Conservation (phyloP, 2,113 vertebrate genomes). For the Glaucidium brasilianum region DNA sequence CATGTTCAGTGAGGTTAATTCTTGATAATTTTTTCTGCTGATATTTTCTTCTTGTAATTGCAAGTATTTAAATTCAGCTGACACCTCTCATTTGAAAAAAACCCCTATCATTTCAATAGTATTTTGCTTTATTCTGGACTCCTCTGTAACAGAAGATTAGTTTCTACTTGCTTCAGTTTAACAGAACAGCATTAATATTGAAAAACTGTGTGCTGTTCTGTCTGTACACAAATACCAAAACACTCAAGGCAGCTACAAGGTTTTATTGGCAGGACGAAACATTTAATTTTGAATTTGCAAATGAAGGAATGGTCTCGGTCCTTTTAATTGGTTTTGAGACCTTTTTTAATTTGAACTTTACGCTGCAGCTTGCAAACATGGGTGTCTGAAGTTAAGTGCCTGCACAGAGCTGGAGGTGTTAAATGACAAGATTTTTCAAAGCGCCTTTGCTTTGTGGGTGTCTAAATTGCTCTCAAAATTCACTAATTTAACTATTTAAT, state of each 20-base stretch:
- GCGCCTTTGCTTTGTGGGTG: neutral
- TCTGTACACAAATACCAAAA: neutral
- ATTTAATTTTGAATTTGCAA: neutral
- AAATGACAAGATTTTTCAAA: accelerated
- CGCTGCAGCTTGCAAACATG: neutral
- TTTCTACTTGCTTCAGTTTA: neutral
- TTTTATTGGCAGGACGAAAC: neutral
- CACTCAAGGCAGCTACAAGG: neutral
- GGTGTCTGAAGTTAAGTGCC: neutral
- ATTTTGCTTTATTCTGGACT: neutral
- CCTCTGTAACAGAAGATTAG: neutral
- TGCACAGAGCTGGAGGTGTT: neutral
- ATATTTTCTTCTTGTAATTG: neutral
- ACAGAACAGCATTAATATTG: neutral
- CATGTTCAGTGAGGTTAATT: neutral
- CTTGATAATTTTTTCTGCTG: neutral
- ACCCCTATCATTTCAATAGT: neutral
- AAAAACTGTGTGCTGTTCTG: neutral
- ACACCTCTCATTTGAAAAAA: neutral
- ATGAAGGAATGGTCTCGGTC: neutral
- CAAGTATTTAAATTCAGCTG: neutral
- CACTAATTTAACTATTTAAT: neutral
- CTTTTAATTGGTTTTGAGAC: neutral
- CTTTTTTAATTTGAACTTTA: neutral
- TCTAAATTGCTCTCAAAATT: neutral